phyloP scores from a whole-genome alignment of 2,888 invertebrate species.

The Halocaridina rubra region DNA sequence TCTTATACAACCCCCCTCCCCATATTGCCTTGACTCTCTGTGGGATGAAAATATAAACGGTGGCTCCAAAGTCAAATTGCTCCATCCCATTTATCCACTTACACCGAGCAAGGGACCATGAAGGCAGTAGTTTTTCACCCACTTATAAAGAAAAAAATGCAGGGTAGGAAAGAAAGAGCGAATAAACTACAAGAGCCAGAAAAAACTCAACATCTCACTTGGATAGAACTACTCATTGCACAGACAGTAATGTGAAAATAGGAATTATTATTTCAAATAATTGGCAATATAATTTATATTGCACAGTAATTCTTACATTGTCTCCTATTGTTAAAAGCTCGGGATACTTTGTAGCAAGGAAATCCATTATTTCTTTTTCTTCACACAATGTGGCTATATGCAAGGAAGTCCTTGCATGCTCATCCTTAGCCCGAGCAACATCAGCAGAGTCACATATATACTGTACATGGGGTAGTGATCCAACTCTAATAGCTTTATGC shows the following conservation, averaged over 20 bases:
- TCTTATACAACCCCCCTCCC: no score
- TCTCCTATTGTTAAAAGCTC: conserved; percentile 77
- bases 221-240: no score
- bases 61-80: no score
- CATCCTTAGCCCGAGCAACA: conserved; percentile 63
- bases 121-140: neutral
- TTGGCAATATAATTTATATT: no score
- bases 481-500: conserved; percentile 79
- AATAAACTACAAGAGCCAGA: neutral
- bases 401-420: conserved; percentile 66
- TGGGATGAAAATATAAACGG: no score
- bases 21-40: no score
- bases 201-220: no score
- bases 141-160: conserved; percentile 5
- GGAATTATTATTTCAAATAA: no score
- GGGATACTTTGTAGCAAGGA: conserved; percentile 78
- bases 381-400: conserved; percentile 69
- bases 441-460: conserved; percentile 60
- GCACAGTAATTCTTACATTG: conserved; percentile 73
- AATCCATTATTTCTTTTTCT: conserved; percentile 67
- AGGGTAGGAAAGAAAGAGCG: neutral
- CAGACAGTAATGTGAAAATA: no score
- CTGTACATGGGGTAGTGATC: conserved; percentile 74
- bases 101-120: no score
- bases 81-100: no score